Evolutionary conservation across 2,113 vertebrate genomes (phyloP), one percentile per base, ranked within the genome.

Genomic region (Equus quagga): DNA sequence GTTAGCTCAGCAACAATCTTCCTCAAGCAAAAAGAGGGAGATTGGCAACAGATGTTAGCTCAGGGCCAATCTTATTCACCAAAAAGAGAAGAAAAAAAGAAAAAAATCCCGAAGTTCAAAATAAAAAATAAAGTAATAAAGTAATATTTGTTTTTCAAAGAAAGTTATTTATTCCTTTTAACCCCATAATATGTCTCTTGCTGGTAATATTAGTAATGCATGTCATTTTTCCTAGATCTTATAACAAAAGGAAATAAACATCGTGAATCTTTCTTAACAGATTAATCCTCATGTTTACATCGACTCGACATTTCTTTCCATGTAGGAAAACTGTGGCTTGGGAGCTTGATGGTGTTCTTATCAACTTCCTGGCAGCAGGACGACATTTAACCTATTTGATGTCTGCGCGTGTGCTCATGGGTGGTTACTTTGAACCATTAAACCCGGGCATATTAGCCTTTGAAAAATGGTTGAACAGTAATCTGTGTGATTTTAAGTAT

Each of bases 401-500:
- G 76, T 54, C 56, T 65, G 36, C 23, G 21, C 62, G 15, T 17
- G 21, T 13, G 26, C 60, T 54, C 46, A 69, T 0, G 64, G n/a
- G 36, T 65, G 41, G 54, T 75, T 62, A 90, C 60, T 84, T 46
- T 44, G 79, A 94, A 88, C 73, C 41, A 72, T 94, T 21, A 94
- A 97, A 72, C 51, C 21, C 23, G 44, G 36, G 23, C 18, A 87
- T 18, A 72, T 82, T 46, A 60, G 60, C 36, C 75, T 87, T 95
- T 86, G 69, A 17, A 64, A 94, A 85, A 75, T 65, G 36, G 5
- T 2, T 73, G 78, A 56, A 19, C 28, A 75, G 44, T 41, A 72
- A 17, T 62, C 75, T 96, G 60, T 90, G 10, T 82, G 58, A 65
- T 87, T 94, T 95, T 70, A 96, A 76, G 76, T 76, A 93, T 90